Evolutionary conservation across 2,888 invertebrate genomes (phyloP).

Genomic region (Quadroppia sp.): DNA sequence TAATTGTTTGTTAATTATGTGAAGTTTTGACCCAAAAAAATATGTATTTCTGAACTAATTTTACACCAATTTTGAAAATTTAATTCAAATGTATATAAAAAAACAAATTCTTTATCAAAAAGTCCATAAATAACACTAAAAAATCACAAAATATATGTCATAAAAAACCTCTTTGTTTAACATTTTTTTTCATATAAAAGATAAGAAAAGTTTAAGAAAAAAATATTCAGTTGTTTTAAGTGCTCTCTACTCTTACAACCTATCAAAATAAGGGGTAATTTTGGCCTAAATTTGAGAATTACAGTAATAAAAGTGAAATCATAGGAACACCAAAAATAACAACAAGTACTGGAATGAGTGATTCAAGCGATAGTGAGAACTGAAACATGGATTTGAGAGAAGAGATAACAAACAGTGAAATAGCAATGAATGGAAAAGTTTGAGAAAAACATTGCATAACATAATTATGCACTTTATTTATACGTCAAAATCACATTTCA

Average conservation of each 20-base stretch:
- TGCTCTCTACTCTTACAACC: no score
- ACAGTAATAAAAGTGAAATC: not conserved
- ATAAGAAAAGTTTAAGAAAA: not conserved
- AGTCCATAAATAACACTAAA: not conserved
- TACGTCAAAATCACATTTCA: constrained; percentile 33
- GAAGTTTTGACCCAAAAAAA: no score
- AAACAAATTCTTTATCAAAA: not conserved
- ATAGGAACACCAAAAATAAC: constrained; percentile 6
- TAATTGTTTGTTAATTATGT: no score
- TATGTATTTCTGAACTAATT: no score
- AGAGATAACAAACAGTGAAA: constrained; percentile 3
- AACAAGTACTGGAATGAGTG: constrained; percentile 9
- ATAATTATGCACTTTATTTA: constrained; percentile 38
- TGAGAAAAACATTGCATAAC: constrained; percentile 4
- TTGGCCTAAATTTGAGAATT: not conserved
- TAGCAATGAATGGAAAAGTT: not conserved
- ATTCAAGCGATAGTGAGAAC: not conserved
- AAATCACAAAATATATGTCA: not conserved
- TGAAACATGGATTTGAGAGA: constrained; percentile 2
- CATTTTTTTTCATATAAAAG: not conserved
- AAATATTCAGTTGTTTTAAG: not conserved
- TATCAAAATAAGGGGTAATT: not conserved
- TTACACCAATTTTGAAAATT: no score
- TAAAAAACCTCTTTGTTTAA: not conserved
- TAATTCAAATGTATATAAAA: no score